These are phyloP conservation scores for Rhodophaea formosa DNA, from an alignment of 2,888 invertebrate genomes.

Conservation along the genomic window DNA sequence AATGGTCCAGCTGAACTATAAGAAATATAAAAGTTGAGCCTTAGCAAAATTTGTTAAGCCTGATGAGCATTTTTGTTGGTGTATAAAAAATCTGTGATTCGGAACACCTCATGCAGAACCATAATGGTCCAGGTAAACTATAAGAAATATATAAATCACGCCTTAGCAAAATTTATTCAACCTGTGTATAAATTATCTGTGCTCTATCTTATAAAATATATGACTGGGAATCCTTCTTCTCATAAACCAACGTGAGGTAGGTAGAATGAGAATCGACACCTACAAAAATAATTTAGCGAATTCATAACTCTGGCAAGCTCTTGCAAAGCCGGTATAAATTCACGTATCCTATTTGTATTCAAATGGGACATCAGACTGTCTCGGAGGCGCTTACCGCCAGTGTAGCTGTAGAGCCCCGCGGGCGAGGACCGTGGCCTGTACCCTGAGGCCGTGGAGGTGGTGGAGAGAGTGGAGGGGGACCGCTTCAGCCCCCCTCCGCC, in stretches of 20 bases:
- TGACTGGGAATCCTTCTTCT: not conserved
- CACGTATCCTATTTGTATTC: slow-evolving; percentile 3
- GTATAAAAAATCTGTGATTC: too few species aligned
- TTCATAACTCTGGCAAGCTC: not conserved
- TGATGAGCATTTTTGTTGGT: too few species aligned
- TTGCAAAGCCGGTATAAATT: not conserved
- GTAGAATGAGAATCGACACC: not conserved
- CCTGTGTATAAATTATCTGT: too few species aligned
- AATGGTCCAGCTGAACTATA: too few species aligned
- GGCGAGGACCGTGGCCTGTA: slow-evolving; percentile 88
- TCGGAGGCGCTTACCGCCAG: slow-evolving; percentile 68
- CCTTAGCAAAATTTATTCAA: too few species aligned
- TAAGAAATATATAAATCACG: too few species aligned
- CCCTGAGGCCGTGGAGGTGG: slow-evolving; percentile 68
- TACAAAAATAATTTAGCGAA: not conserved
- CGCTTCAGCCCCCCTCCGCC: slow-evolving; percentile 53
- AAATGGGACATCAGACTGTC: not conserved
- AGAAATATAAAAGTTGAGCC: too few species aligned
- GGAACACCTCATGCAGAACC: too few species aligned
- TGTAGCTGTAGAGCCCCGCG: slow-evolving; percentile 88
- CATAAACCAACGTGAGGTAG: not conserved
- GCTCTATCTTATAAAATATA: not conserved
- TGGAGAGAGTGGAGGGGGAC: slow-evolving; percentile 72
- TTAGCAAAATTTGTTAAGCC: too few species aligned
- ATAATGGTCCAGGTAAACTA: too few species aligned